Evolutionary conservation across 37 sponge, comb jelly and placozoan species (phyloP).

Genomic region (Agelas oroides): DNA sequence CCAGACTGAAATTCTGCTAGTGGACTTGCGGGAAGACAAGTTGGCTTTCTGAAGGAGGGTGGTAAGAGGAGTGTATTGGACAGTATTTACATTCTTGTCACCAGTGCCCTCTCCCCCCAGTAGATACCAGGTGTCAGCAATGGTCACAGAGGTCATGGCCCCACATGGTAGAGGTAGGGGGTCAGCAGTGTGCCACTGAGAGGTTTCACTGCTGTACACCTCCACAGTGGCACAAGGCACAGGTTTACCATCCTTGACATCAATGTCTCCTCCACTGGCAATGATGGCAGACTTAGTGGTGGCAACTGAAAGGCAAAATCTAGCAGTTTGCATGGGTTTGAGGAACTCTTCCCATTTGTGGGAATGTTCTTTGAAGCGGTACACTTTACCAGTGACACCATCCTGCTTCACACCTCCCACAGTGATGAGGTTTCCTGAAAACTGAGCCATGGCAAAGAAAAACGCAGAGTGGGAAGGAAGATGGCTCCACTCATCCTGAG

Average conservation of each 20-base stretch:
- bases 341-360: neutral
- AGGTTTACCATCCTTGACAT: too few species aligned
- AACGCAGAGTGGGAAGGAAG: neutral
- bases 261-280: slow-evolving; percentile 8
- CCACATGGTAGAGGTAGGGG: slow-evolving; percentile 13
- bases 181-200: neutral
- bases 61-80: too few species aligned
- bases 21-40: too few species aligned
- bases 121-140: slow-evolving; percentile 10
- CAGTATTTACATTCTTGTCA: neutral
- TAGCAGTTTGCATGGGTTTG: slow-evolving; percentile 7
- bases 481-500: slow-evolving; percentile 1
- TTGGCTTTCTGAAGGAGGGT: too few species aligned
- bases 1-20: slow-evolving; percentile 3
- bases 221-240: slow-evolving; percentile 1
- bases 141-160: neutral
- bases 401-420: neutral
- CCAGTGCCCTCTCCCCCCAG: neutral
- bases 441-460: slow-evolving; percentile 10
- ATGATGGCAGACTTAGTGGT: slow-evolving; percentile 10
- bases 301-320: neutral
- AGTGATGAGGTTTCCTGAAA: slow-evolving; percentile 1
- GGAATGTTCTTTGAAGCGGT: neutral
- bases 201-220: slow-evolving; percentile 3
- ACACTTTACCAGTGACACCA: neutral